Evolutionary conservation across 2,888 invertebrate species (phyloP).

Genomic region (Adineta ricciae): DNA sequence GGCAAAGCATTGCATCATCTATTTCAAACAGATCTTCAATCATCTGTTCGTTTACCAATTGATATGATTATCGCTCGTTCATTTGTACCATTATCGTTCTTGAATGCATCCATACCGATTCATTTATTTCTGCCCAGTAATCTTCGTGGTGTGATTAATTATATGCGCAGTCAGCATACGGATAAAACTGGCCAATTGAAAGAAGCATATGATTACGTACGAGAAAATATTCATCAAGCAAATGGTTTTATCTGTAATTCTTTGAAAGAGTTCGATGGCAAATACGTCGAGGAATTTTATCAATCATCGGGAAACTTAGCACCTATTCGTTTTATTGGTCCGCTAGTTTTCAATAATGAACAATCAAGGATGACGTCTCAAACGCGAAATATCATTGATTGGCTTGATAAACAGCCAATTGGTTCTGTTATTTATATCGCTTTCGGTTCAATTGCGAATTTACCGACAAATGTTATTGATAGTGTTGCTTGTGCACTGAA

Average conservation of each 20-base stretch:
- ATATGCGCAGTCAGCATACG: neutral
- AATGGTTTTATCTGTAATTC: neutral
- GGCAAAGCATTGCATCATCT: neutral
- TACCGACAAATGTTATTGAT: neutral
- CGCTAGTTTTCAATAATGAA: neutral
- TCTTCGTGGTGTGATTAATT: neutral
- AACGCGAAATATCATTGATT: neutral
- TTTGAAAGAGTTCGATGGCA: neutral
- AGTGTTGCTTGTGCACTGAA: neutral
- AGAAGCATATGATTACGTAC: neutral
- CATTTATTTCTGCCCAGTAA: neutral
- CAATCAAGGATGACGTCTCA: neutral
- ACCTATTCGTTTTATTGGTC: neutral
- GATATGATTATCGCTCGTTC: neutral
- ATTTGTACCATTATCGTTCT: neutral
- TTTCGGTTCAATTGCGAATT: neutral
- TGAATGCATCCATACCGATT: neutral
- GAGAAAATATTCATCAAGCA: neutral
- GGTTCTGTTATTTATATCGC: neutral
- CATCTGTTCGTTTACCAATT: neutral
- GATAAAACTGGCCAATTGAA: neutral
- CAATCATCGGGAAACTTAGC: neutral
- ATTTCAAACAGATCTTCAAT: neutral
- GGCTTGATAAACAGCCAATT: neutral
- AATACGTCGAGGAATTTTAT: neutral